Conservation (phyloP, 2,888 invertebrate species). For the Melanotus villosus region DNA sequence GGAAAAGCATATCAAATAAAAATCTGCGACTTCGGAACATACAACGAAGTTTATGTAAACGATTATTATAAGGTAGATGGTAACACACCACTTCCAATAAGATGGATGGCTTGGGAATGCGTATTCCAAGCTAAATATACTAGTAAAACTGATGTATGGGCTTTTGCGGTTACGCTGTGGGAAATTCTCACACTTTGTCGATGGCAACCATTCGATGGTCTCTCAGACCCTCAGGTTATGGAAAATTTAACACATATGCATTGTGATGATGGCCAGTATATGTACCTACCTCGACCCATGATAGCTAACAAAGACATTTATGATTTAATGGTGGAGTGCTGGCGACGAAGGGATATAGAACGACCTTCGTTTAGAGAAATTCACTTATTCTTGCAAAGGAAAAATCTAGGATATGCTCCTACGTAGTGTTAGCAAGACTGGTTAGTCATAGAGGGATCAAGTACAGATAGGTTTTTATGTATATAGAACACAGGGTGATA, state of each 20-base stretch:
- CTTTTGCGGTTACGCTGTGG: slow-evolving; percentile 90
- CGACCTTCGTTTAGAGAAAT: slow-evolving; percentile 87
- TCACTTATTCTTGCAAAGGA: slow-evolving; percentile 84
- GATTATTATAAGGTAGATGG: slow-evolving; percentile 90
- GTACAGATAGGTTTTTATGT: slow-evolving; percentile 57
- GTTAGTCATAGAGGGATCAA: slow-evolving; percentile 55
- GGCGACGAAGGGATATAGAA: slow-evolving; percentile 82
- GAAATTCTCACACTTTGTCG: slow-evolving; percentile 87
- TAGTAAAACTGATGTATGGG: slow-evolving; percentile 92
- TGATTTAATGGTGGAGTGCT: slow-evolving; percentile 89
- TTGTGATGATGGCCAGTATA: slow-evolving; percentile 74
- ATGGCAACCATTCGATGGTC: slow-evolving; percentile 82
- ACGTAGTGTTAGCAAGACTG: slow-evolving; percentile 69
- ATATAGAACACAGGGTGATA: slow-evolving; percentile 69
- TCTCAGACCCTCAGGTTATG: slow-evolving; percentile 84
- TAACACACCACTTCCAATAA: slow-evolving; percentile 82
- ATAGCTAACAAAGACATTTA: slow-evolving; percentile 86
- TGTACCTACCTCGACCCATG: slow-evolving; percentile 76
- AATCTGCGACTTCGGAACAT: slow-evolving; percentile 88
- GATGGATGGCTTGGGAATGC: slow-evolving; percentile 94
- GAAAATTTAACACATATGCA: slow-evolving; percentile 84
- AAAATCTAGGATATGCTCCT: slow-evolving; percentile 76
- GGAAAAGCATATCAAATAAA: slow-evolving; percentile 87
- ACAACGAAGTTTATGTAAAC: slow-evolving; percentile 82
- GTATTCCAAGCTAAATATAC: slow-evolving; percentile 87